Evolutionary conservation across 1,140 invertebrate genomes (phyloP), one percentile per base, ranked within the genome.

Genomic region (Scylla paramamosain): DNA sequence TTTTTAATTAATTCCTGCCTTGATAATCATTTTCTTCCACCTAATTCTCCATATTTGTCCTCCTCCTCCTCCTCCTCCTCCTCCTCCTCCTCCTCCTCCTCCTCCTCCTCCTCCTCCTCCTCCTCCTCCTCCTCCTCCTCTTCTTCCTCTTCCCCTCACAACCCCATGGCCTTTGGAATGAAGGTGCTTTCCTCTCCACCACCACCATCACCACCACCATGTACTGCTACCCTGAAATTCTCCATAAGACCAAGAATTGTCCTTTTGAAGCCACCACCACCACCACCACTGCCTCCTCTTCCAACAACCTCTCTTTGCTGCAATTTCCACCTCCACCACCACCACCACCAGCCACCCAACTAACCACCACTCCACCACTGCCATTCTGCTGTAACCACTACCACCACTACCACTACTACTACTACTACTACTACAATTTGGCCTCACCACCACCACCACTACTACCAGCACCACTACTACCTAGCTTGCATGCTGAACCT

Each of bases 41-140:
- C 97, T 48, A 97, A 97, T 95, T 97, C 97, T 97, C 97, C 97
- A 97, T 0, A 97, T 0, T 97, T 97, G 59, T 97, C 96, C 95
- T 96, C 90, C 96, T 89, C 77, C 96, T 83, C 67, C 28, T 45
- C 86, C 25, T 32, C 45, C 86, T 77, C 29, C 31, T 31, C 31
- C 29, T 95, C 25, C 48, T 28, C 59, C 29, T 87, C 83, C 59
- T n/a, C 84, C 39, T 7, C 14, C 28, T 46, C 28, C 4, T 12
- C 29, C 32, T 46, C 88, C 29, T 45, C 94, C 82, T 67, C 95
- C 86, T 91, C 93, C 59, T 0, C 67, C n/a, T 77, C 89, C 96
- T 96, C 4, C 96, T 59, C 25, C 25, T n/a, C 52, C 48, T n/a
- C n/a, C 2, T 31, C 48, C 32, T 29, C 14, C 39, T 39, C 46